phyloP scores from a whole-genome alignment of 2,113 vertebrate genomes.

The Scophthalmus maximus region DNA sequence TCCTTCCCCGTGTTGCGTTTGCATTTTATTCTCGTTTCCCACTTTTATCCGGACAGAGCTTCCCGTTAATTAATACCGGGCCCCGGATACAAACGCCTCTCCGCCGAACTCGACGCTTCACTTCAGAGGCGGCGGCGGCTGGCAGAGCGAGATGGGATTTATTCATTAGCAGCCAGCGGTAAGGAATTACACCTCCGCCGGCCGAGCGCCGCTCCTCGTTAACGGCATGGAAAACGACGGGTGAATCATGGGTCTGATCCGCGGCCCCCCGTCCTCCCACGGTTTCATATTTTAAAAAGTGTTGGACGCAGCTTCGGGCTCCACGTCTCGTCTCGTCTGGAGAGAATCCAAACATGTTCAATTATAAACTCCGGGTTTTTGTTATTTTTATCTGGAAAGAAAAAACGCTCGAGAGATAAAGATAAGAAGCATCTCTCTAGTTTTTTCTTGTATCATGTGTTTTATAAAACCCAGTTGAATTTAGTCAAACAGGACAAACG shows the following conservation, averaged over 20 bases:
- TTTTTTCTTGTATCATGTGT: no score
- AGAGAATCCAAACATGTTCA: not conserved
- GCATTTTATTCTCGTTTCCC: slow-evolving; percentile 11
- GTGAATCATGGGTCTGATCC: slow-evolving; percentile 51
- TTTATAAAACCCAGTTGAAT: not conserved
- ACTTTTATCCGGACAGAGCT: slow-evolving; percentile 5
- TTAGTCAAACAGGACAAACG: not conserved
- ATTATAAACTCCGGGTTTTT: not conserved
- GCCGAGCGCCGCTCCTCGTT: slow-evolving; percentile 49
- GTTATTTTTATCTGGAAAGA: slow-evolving; percentile 13
- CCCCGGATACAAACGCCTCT: slow-evolving; percentile 44
- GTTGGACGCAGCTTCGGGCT: slow-evolving; percentile 23
- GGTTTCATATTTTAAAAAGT: no score
- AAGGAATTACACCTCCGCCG: slow-evolving; percentile 55
- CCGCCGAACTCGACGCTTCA: slow-evolving; percentile 35
- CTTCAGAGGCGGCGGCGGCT: slow-evolving; percentile 52
- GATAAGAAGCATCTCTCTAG: not conserved
- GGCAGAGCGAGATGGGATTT: slow-evolving; percentile 55
- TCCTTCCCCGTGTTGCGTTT: slow-evolving; percentile 2
- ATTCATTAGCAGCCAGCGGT: slow-evolving; percentile 60
- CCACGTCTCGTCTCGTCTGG: slow-evolving; percentile 6
- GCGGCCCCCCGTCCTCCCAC: slow-evolving; percentile 44
- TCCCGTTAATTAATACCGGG: slow-evolving; percentile 61
- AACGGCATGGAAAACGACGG: slow-evolving; percentile 27
- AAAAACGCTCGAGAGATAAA: not conserved